Evolutionary conservation across 2,888 invertebrate species (phyloP).

Genomic region (Plusia festucae): DNA sequence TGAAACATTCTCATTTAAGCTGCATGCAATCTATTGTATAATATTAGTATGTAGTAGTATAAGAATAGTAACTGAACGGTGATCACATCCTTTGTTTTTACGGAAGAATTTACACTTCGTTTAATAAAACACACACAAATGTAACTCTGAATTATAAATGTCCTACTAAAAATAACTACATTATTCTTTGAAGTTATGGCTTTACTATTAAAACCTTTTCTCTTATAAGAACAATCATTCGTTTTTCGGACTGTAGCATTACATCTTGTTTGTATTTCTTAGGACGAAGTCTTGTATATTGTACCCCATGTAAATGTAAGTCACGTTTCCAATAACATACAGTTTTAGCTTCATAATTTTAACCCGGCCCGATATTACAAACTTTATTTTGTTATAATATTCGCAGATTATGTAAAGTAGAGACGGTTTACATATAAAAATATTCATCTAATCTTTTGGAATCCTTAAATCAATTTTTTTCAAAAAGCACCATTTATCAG

Average conservation of each 20-base stretch:
- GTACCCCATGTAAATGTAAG: constrained; percentile 87
- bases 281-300: constrained; percentile 79
- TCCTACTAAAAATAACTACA: too few relatives aligned
- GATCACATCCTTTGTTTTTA: too few relatives aligned
- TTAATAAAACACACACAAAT: too few relatives aligned
- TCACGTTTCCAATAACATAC: constrained; percentile 89
- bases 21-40: too few relatives aligned
- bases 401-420: constrained; percentile 69
- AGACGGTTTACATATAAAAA: constrained; percentile 60
- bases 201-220: neutral
- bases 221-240: constrained; percentile 28
- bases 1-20: too few relatives aligned
- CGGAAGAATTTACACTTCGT: too few relatives aligned
- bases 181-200: too few relatives aligned
- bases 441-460: constrained; percentile 33
- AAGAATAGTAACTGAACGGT: too few relatives aligned
- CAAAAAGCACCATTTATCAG: too few relatives aligned
- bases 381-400: constrained; percentile 87
- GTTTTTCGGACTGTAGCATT: constrained; percentile 22
- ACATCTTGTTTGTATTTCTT: constrained; percentile 59
- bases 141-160: too few relatives aligned
- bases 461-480: constrained; percentile 30
- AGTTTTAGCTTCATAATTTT: constrained; percentile 89
- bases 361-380: constrained; percentile 86
- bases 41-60: too few relatives aligned